A percentile compares a stretch with the other conserved stretches of the same genome.
Evolutionary conservation across 2,113 vertebrate species (phyloP).

Genomic region (Nothobranchius kuhntae): DNA sequence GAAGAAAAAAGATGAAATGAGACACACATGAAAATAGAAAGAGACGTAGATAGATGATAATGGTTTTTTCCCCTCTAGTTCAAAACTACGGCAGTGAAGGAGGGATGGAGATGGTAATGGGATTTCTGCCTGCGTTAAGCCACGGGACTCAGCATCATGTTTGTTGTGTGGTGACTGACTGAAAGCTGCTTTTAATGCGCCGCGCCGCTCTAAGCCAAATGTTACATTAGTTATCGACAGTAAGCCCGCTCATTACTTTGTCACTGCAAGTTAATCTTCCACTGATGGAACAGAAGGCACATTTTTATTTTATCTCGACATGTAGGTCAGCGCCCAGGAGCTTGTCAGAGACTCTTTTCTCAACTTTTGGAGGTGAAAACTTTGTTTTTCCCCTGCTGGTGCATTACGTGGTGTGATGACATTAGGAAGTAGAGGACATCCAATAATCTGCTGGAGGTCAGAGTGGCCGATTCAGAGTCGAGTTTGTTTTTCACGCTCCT

Average conservation of each 20-base stretch:
- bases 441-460: conserved; percentile 45
- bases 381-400: neutral
- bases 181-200: conserved; percentile 69
- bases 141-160: conserved; percentile 60
- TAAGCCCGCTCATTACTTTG: conserved; percentile 42
- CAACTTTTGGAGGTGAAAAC: conserved; percentile 24
- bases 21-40: conserved; percentile 52
- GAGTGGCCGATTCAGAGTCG: conserved; percentile 22
- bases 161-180: conserved; percentile 69
- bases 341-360: neutral
- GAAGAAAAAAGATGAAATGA: conserved; percentile 41
- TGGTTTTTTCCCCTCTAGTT: conserved; percentile 11
- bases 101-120: conserved; percentile 61
- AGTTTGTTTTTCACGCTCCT: conserved; percentile 26
- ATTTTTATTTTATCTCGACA: neutral
- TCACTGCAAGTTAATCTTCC: conserved; percentile 14
- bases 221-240: conserved; percentile 58
- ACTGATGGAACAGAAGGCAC: too few species aligned
- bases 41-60: conserved; percentile 54
- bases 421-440: conserved; percentile 48
- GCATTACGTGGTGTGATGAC: neutral
- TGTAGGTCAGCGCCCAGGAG: neutral
- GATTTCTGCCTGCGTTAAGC: conserved; percentile 67
- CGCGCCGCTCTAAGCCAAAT: conserved; percentile 43
- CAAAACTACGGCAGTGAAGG: conserved; percentile 33